Evolutionary conservation across 2,888 invertebrate species (phyloP).

Genomic region (Argyresthia goedartella): DNA sequence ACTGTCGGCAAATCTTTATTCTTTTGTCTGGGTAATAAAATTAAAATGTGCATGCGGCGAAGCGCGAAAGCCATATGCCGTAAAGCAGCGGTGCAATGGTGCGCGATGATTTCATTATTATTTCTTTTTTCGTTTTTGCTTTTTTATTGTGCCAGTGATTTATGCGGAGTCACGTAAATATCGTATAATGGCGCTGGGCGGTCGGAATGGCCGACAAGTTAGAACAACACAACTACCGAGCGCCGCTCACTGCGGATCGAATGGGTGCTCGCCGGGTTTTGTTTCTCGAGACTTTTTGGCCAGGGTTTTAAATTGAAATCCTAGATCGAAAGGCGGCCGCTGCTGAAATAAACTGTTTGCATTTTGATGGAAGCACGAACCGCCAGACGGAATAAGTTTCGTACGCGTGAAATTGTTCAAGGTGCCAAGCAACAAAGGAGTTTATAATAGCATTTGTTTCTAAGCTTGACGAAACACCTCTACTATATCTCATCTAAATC

Average conservation of each 20-base stretch:
- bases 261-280: constrained; percentile 1
- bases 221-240: constrained; percentile 3
- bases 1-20: constrained; percentile 18
- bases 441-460: too few species aligned
- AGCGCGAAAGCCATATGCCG: constrained; percentile 41
- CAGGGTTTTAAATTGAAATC: not conserved
- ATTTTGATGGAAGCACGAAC: too few species aligned
- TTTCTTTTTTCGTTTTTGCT: constrained; percentile 19
- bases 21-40: constrained; percentile 21
- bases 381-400: too few species aligned
- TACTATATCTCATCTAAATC: too few species aligned
- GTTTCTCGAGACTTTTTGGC: not conserved
- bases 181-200: constrained; percentile 25
- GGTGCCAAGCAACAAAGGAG: too few species aligned
- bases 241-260: not conserved
- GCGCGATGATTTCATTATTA: constrained; percentile 38
- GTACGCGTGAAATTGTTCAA: too few species aligned
- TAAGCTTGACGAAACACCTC: too few species aligned
- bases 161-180: constrained; percentile 42
- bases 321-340: too few species aligned
- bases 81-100: constrained; percentile 29
- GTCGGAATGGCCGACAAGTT: constrained; percentile 13
- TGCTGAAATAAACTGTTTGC: too few species aligned
- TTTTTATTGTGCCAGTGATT: constrained; percentile 29
- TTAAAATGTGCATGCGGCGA: constrained; percentile 33